Conservation (phyloP, 1,140 invertebrate genomes). For the Pissodes strobi region DNA sequence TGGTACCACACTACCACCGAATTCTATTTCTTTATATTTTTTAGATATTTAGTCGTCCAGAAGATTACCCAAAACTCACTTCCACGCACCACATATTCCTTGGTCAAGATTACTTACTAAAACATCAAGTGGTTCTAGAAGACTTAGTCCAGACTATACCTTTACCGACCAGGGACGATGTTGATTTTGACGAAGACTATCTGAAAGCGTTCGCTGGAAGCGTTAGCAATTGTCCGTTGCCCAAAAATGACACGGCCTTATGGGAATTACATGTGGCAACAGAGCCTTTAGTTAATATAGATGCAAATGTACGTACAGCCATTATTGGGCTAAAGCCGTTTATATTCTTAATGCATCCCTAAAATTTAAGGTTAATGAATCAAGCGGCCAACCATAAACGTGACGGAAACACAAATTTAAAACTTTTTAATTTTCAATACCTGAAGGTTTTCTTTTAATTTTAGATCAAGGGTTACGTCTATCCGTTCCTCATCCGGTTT, state of each 20-base stretch:
- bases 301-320: not conserved
- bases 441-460: no score
- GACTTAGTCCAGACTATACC: conserved; percentile 5
- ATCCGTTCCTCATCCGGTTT: no score
- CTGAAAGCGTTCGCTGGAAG: not conserved
- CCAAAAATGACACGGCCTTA: conserved; percentile 12
- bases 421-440: no score
- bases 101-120: conserved; percentile 6
- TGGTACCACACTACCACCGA: no score
- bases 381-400: no score
- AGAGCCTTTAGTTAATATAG: not conserved
- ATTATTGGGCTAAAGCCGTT: no score
- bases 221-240: not conserved
- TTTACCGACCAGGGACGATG: not conserved
- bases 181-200: conserved; percentile 1
- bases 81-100: not conserved
- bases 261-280: not conserved
- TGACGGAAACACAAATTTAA: no score
- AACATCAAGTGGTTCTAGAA: not conserved
- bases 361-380: no score
- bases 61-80: not conserved
- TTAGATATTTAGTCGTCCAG: not conserved
- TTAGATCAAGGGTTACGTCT: no score
- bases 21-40: not conserved
- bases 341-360: no score